Evolutionary conservation across 2,113 vertebrate species (phyloP).

Genomic region (Sakesphorus luctuosus): DNA sequence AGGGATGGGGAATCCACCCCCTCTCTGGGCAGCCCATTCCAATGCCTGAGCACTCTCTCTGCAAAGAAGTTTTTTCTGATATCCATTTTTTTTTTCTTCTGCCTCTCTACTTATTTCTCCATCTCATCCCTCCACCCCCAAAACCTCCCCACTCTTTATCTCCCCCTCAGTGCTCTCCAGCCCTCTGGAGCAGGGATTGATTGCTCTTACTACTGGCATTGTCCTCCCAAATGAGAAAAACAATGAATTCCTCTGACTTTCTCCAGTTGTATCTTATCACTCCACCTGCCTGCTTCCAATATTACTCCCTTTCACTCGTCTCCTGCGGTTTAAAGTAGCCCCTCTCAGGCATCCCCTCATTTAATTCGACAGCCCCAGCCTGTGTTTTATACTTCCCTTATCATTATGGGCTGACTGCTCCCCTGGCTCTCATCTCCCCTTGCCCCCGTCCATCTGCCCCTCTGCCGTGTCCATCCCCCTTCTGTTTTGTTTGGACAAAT

Average conservation of each 20-base stretch:
- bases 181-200: not conserved
- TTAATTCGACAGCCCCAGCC: conserved; percentile 3
- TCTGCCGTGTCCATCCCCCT: not conserved
- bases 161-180: not conserved
- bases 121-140: not conserved
- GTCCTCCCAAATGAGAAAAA: not conserved
- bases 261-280: not conserved
- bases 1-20: no score
- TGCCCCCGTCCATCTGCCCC: not conserved
- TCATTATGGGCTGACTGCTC: conserved; percentile 31
- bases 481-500: conserved; percentile 42
- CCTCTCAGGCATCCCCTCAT: not conserved
- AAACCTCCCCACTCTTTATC: not conserved
- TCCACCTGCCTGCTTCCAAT: conserved; percentile 20
- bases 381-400: conserved; percentile 42
- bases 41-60: no score
- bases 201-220: not conserved
- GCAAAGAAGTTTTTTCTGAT: no score
- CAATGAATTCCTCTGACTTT: not conserved
- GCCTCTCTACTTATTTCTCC: not conserved
- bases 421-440: conserved; percentile 17
- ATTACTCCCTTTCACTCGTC: not conserved
- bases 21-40: no score
- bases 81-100: not conserved
- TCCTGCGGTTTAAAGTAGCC: not conserved